These are phyloP conservation scores for Petrolisthes manimaculis DNA, from an alignment of 2,888 invertebrate species.

Conservation along the genomic window DNA sequence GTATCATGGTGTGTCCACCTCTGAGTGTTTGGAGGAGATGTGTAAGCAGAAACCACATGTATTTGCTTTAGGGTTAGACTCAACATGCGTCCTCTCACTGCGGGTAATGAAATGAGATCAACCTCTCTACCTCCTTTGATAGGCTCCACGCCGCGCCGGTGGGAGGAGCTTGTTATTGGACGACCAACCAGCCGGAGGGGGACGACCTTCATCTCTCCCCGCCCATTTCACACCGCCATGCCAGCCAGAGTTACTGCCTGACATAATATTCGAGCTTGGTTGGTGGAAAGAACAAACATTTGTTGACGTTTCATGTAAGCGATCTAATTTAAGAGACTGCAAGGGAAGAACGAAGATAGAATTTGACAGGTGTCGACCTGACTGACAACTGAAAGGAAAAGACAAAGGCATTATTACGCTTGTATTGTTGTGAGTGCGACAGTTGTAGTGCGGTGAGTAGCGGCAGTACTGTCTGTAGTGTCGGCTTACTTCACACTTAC, in stretches of 20 bases:
- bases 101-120: constrained; percentile 48
- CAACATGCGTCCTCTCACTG: constrained; percentile 43
- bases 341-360: constrained; percentile 45
- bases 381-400: constrained; percentile 32
- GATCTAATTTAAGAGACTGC: constrained; percentile 53
- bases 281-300: constrained; percentile 63
- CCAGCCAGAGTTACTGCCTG: constrained; percentile 56
- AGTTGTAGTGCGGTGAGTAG: constrained; percentile 27
- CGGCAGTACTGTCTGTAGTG: constrained; percentile 34
- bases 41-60: constrained; percentile 57
- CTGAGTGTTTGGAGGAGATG: constrained; percentile 46
- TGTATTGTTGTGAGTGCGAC: not conserved
- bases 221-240: constrained; percentile 49
- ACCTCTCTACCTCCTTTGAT: constrained; percentile 21
- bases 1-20: constrained; percentile 24
- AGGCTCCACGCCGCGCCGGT: constrained; percentile 24
- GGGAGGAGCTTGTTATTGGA: constrained; percentile 29
- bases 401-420: constrained; percentile 34
- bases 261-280: constrained; percentile 59
- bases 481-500: constrained; percentile 21
- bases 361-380: constrained; percentile 48
- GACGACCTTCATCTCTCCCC: constrained; percentile 4
- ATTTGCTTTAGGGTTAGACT: constrained; percentile 52
- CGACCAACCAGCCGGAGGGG: constrained; percentile 36
- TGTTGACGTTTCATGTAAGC: constrained; percentile 56